phyloP scores from a whole-genome alignment of 2,113 vertebrate species.

The Mormyrus lacerda region DNA sequence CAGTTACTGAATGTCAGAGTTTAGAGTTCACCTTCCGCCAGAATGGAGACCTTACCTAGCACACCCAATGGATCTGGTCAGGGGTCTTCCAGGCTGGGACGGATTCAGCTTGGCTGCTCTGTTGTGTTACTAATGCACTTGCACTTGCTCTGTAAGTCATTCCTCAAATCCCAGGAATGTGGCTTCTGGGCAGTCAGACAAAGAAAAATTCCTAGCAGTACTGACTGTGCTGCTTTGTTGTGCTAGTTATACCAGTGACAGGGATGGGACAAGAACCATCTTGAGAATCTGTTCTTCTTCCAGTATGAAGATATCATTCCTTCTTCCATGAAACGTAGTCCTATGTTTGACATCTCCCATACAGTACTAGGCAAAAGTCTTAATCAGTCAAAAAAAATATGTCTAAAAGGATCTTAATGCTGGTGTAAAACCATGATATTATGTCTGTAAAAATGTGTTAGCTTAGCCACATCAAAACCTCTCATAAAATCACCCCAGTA shows the following conservation, averaged over 20 bases:
- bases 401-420: background rate
- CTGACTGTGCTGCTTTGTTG: background rate
- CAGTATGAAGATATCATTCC: background rate
- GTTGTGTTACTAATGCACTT: background rate
- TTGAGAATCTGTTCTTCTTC: background rate
- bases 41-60: background rate
- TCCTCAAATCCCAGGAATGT: background rate
- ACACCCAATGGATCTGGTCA: background rate
- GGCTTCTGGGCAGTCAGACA: background rate
- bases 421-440: background rate
- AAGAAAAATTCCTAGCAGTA: background rate
- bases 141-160: background rate
- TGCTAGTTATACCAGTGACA: background rate
- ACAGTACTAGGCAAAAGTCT: background rate
- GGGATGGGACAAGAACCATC: background rate
- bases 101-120: background rate
- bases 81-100: background rate
- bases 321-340: background rate
- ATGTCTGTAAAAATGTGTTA: background rate
- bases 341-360: background rate
- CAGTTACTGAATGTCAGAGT: background rate
- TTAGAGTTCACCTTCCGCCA: background rate
- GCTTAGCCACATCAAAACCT: background rate
- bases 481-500: background rate
- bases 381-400: background rate